Evolutionary conservation across 2,888 invertebrate genomes (phyloP).

Genomic region (Saturnia pavonia): DNA sequence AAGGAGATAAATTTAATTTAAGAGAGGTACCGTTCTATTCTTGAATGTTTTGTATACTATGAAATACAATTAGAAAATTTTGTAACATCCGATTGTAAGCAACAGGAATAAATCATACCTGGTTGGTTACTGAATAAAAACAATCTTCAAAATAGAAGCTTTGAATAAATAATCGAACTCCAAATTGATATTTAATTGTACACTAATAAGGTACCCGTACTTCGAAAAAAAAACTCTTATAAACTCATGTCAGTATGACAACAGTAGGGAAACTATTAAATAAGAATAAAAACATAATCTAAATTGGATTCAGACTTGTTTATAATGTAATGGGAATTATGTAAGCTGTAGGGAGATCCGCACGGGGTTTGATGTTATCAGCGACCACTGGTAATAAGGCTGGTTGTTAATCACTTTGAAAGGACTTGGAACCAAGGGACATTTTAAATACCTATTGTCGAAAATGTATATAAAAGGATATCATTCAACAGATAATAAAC

Average conservation of each 20-base stretch:
- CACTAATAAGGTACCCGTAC: too few relatives aligned
- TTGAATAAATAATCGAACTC: too few relatives aligned
- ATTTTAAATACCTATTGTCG: slow-evolving; percentile 52
- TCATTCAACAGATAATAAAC: slow-evolving; percentile 27
- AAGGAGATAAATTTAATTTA: too few relatives aligned
- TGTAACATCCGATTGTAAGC: too few relatives aligned
- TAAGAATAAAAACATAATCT: not conserved
- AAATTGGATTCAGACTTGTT: slow-evolving; percentile 31
- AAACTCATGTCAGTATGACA: not conserved
- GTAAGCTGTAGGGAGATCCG: slow-evolving; percentile 46
- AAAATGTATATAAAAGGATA: slow-evolving; percentile 34
- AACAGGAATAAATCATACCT: too few relatives aligned
- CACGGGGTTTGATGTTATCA: slow-evolving; percentile 65
- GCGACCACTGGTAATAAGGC: slow-evolving; percentile 66
- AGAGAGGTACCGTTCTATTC: too few relatives aligned
- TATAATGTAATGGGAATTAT: slow-evolving; percentile 48
- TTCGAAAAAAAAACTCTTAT: not conserved
- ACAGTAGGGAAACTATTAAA: not conserved
- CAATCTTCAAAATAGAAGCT: too few relatives aligned
- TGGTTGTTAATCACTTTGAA: slow-evolving; percentile 67
- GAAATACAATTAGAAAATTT: too few relatives aligned
- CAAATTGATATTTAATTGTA: too few relatives aligned
- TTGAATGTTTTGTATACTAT: too few relatives aligned
- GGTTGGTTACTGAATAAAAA: too few relatives aligned
- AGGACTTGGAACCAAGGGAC: slow-evolving; percentile 39